Conservation (phyloP, 2,113 vertebrate species). For the Dromas ardeola region DNA sequence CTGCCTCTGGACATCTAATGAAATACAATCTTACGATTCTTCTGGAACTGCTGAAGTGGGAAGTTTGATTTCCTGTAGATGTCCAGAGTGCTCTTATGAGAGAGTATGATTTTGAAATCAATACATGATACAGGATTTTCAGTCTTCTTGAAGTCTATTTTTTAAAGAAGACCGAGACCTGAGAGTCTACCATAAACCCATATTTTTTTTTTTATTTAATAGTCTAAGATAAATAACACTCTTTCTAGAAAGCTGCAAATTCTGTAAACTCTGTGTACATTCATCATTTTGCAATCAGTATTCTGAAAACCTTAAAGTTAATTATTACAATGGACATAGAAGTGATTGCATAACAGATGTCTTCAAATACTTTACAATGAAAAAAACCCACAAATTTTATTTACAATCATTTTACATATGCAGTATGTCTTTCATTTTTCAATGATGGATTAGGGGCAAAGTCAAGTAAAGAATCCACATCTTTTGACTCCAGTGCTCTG, state of each 20-base stretch:
- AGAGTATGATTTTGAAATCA: background rate
- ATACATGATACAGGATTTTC: background rate
- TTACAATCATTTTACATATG: background rate
- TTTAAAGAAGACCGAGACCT: background rate
- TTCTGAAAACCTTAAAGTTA: background rate
- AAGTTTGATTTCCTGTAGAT: background rate
- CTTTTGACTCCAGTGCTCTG: background rate
- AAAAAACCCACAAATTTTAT: background rate
- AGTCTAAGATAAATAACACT: background rate
- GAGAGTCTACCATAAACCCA: background rate
- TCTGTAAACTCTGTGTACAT: background rate
- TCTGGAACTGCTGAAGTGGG: background rate
- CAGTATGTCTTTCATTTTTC: background rate
- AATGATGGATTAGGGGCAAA: background rate
- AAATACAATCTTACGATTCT: background rate
- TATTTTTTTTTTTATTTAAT: background rate
- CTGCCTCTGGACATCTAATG: background rate
- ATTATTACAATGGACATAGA: background rate
- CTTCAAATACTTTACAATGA: background rate
- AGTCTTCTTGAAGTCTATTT: background rate
- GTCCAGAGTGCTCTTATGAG: background rate
- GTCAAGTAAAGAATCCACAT: background rate
- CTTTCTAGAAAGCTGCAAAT: background rate
- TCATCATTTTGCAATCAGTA: background rate
- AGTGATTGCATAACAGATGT: background rate